A percentile compares a stretch with the other conserved stretches of the same genome.
Conservation (phyloP, 2,113 vertebrate genomes). For the Rhagologus leucostigma region DNA sequence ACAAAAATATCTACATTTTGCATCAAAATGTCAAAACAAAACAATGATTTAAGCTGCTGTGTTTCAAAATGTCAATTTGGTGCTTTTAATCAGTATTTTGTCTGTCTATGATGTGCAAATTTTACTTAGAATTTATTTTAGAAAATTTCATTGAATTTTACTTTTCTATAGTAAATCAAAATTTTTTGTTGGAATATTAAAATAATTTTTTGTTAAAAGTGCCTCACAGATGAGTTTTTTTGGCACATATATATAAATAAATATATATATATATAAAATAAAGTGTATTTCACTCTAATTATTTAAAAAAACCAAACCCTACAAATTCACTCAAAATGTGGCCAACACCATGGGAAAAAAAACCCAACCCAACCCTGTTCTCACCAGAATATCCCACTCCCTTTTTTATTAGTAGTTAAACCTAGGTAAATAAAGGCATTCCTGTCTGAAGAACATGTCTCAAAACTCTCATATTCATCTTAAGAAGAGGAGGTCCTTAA, state of each 20-base stretch:
- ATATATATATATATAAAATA: not conserved
- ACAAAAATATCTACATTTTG: constrained; percentile 45
- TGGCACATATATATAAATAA: too few relatives aligned
- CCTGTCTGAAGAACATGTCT: not conserved
- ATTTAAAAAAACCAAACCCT: not conserved
- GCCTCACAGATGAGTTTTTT: not conserved
- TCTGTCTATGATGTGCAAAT: not conserved
- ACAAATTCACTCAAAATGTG: accelerated
- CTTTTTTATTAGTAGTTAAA: not conserved
- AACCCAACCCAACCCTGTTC: accelerated
- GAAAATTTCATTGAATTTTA: not conserved
- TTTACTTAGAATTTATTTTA: not conserved
- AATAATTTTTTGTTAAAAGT: not conserved
- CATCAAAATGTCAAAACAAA: constrained; percentile 65
- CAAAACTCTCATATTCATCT: not conserved
- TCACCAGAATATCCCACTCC: not conserved
- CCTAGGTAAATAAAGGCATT: not conserved
- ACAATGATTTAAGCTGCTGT: constrained; percentile 45
- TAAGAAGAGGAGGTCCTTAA: not conserved
- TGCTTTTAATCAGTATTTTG: constrained; percentile 19
- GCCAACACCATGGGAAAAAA: not conserved
- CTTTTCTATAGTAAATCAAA: not conserved
- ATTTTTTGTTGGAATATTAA: not conserved
- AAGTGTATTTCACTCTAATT: not conserved
- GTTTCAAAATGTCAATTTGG: constrained; percentile 33